These are phyloP conservation scores for Pempheris klunzingeri DNA, from an alignment of 2,797 vertebrate species.

Conservation along the genomic window DNA sequence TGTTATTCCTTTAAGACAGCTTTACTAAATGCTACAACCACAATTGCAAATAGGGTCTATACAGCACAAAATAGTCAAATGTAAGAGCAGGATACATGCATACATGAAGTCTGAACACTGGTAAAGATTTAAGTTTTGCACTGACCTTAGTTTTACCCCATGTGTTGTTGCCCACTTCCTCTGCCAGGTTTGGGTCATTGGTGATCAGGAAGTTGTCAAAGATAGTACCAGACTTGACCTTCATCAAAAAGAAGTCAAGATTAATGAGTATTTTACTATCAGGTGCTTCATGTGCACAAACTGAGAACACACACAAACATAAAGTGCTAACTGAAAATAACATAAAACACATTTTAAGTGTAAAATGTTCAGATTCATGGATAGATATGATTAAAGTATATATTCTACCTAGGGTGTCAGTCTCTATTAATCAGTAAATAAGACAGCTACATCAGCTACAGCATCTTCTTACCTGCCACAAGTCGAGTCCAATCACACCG, in stretches of 20 bases:
- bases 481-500: slow-evolving; percentile 87
- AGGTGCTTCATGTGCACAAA: background rate
- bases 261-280: accelerated
- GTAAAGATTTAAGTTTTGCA: background rate
- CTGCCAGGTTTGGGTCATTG: slow-evolving; percentile 88
- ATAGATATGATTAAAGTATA: background rate
- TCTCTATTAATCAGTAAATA: background rate
- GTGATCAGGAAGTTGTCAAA: slow-evolving; percentile 92
- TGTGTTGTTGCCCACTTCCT: slow-evolving; percentile 87
- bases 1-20: too few species aligned
- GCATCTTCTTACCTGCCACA: slow-evolving; percentile 86
- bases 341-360: background rate
- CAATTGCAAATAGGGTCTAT: background rate
- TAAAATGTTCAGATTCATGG: background rate
- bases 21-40: background rate
- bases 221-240: slow-evolving; percentile 91
- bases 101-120: background rate
- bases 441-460: background rate
- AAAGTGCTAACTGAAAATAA: background rate
- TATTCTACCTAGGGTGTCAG: background rate
- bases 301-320: background rate
- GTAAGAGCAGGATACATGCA: background rate
- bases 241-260: slow-evolving; percentile 38
- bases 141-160: slow-evolving; percentile 89
- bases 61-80: background rate